These are phyloP conservation scores for Elephantulus edwardii DNA, from an alignment of 2,113 vertebrate genomes.

Conservation along the genomic window DNA sequence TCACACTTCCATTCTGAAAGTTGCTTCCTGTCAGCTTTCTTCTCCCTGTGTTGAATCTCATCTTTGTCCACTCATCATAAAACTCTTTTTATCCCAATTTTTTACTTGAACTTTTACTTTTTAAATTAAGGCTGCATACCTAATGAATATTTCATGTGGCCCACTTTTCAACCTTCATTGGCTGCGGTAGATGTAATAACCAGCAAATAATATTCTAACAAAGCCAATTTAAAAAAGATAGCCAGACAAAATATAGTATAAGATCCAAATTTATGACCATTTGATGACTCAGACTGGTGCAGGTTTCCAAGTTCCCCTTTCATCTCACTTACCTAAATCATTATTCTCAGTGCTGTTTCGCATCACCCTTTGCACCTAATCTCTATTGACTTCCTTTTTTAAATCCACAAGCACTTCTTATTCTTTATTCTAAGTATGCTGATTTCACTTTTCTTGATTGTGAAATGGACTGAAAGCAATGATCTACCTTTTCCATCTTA, in stretches of 20 bases:
- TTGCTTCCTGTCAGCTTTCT: background rate
- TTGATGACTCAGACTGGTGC: slow-evolving; percentile 34
- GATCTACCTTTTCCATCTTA: background rate
- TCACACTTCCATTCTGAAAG: slow-evolving; percentile 46
- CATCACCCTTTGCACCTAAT: background rate
- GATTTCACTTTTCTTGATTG: background rate
- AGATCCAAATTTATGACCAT: background rate
- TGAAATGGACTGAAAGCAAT: background rate
- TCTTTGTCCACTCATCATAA: background rate
- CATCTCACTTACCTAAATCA: background rate
- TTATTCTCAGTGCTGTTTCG: background rate
- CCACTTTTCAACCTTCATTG: slow-evolving; percentile 4
- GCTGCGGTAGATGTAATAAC: slow-evolving; percentile 29
- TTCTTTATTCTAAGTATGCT: background rate
- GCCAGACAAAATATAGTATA: slow-evolving; percentile 42
- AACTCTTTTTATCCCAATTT: slow-evolving; percentile 14
- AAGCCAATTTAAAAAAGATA: slow-evolving; percentile 60
- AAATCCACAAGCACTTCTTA: background rate
- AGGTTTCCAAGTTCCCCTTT: background rate
- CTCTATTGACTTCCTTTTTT: background rate
- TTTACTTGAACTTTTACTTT: slow-evolving; percentile 50
- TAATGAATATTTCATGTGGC: slow-evolving; percentile 53
- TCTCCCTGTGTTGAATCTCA: background rate
- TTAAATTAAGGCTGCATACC: slow-evolving; percentile 44
- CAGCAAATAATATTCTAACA: slow-evolving; percentile 39